Evolutionary conservation across 2,113 vertebrate species (phyloP).

Genomic region (Notarius quadriscutis): DNA sequence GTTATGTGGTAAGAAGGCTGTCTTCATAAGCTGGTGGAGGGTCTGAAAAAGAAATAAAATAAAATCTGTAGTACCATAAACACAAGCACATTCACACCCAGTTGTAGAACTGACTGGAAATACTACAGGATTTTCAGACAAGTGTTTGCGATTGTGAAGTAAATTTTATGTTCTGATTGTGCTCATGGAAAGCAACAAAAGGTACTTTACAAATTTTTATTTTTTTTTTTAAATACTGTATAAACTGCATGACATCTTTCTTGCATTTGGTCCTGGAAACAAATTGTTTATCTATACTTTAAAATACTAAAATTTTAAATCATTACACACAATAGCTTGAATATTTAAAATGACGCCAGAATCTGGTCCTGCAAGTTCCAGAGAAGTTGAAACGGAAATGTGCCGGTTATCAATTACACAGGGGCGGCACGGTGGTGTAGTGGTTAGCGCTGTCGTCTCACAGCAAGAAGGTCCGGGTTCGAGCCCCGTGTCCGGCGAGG

Average conservation of each 20-base stretch:
- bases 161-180: neutral
- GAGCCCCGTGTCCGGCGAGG: too few relatives aligned
- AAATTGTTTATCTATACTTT: neutral
- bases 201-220: too few relatives aligned
- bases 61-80: neutral
- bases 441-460: too few relatives aligned
- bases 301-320: neutral
- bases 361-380: too few relatives aligned
- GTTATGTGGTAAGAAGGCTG: conserved; percentile 74
- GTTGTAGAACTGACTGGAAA: neutral
- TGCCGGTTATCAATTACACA: neutral
- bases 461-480: too few relatives aligned
- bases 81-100: neutral
- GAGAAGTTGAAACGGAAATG: too few relatives aligned
- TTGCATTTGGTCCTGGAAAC: too few relatives aligned
- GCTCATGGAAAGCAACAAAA: neutral
- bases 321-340: neutral
- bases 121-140: neutral
- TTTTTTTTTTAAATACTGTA: too few relatives aligned
- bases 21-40: conserved; percentile 91
- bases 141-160: neutral
- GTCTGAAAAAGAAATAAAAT: conserved; percentile 69
- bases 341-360: too few relatives aligned
- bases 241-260: too few relatives aligned
- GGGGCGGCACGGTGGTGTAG: too few relatives aligned